Evolutionary conservation across 2,797 vertebrate species (phyloP).

Genomic region (Xiphorhynchus erythropygius): DNA sequence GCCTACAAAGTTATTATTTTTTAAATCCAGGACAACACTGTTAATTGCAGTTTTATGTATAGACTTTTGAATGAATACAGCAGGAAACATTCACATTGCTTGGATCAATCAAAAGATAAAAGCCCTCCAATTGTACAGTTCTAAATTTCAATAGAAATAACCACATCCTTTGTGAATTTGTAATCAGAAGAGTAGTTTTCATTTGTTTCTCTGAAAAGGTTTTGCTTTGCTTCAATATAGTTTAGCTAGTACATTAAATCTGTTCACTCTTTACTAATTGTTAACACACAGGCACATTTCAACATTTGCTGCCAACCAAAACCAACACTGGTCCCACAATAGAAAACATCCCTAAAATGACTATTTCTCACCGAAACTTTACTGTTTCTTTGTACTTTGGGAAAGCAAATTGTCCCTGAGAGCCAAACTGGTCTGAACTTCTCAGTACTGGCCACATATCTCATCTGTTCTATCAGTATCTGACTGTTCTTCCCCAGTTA

Average conservation of each 20-base stretch:
- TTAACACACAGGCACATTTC: not conserved
- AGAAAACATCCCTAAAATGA: not conserved
- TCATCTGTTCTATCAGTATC: not conserved
- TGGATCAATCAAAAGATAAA: not conserved
- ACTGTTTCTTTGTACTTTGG: not conserved
- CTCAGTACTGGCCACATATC: not conserved
- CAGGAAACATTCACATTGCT: not conserved
- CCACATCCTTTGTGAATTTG: not conserved
- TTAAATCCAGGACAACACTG: not conserved
- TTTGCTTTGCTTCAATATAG: not conserved
- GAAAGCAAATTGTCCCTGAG: not conserved
- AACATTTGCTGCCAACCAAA: not conserved
- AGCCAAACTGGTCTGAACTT: not conserved
- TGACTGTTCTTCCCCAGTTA: not conserved
- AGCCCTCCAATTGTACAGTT: not conserved
- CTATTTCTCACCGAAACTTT: not conserved
- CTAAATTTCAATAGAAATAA: not conserved
- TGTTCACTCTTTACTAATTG: not conserved
- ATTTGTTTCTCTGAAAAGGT: not conserved
- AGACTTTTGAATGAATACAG: not conserved
- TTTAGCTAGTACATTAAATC: not conserved
- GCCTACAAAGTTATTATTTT: not conserved
- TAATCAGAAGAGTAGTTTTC: fast-evolving
- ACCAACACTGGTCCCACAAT: not conserved
- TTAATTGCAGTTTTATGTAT: not conserved